Conservation (phyloP, 2,888 invertebrate species). For the Argynnis bischoffii region DNA sequence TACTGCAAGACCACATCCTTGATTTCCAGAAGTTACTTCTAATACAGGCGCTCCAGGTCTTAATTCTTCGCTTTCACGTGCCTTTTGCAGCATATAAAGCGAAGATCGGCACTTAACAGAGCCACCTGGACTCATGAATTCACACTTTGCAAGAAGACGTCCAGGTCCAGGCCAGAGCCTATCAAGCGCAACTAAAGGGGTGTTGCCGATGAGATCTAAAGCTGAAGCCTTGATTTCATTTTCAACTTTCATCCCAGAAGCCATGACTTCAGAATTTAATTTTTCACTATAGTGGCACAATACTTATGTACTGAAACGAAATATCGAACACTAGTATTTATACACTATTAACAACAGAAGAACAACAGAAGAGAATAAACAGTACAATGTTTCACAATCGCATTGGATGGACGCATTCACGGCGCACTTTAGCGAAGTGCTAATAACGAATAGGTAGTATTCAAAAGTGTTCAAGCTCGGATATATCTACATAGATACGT, state of each 20-base stretch:
- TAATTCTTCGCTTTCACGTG: slow-evolving; percentile 57
- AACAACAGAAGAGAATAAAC: too few relatives aligned
- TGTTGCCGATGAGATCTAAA: slow-evolving; percentile 72
- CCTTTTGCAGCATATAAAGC: slow-evolving; percentile 64
- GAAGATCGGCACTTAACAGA: slow-evolving; percentile 74
- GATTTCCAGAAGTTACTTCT: slow-evolving; percentile 75
- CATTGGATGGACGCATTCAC: too few relatives aligned
- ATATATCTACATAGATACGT: too few relatives aligned
- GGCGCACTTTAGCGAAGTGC: too few relatives aligned
- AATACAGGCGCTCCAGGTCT: slow-evolving; percentile 64
- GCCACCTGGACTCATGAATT: slow-evolving; percentile 76
- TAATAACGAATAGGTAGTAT: too few relatives aligned
- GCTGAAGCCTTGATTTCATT: slow-evolving; percentile 73
- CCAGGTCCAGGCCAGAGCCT: slow-evolving; percentile 70
- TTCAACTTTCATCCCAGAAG: slow-evolving; percentile 45
- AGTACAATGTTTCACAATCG: too few relatives aligned
- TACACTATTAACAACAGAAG: slow-evolving; percentile 3
- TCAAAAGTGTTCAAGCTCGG: too few relatives aligned
- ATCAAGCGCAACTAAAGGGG: slow-evolving; percentile 71
- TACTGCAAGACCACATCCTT: slow-evolving; percentile 73
- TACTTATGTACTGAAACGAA: neutral
- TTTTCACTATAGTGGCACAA: slow-evolving; percentile 25
- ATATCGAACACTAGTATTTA: slow-evolving; percentile 7
- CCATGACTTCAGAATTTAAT: slow-evolving; percentile 30
- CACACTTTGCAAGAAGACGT: slow-evolving; percentile 72